Evolutionary conservation across 1,140 invertebrate genomes (phyloP), one percentile per base, ranked within the genome.

Genomic region (Choristoneura fumiferana): DNA sequence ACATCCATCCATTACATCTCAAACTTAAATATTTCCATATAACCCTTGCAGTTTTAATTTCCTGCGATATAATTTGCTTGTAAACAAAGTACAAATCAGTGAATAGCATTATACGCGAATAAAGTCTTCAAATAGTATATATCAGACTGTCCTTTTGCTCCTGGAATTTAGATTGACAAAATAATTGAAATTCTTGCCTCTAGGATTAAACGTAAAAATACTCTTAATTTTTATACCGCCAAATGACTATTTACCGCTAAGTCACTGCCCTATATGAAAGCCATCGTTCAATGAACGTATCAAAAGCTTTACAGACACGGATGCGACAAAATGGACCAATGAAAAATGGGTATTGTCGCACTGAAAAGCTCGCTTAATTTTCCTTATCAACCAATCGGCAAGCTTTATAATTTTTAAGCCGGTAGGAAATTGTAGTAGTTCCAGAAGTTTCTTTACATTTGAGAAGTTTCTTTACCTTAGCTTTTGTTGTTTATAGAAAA

Each of bases 71-170:
- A 43, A 62, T 55, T 60, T 67, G 71, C 71, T 80, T 78, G 65
- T 70, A 78, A 81, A 81, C 69, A 76, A 84, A 84, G 80, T 87
- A 82, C 81, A 87, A 84, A 78, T 71, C 74, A 58, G 64, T 29
- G 22, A 6, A 74, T 67, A 68, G 71, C 61, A 65, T 70, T 60
- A 60, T 55, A 67, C 58, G 56, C 64, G 71, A 81, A 76, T n/a
- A n/a, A n/a, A n/a, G n/a, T n/a, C n/a, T n/a, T n/a, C 72, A 78
- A 78, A 72, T 60, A 65, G 56, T 65, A 39, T 59, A 65, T 52
- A 57, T 72, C 52, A 79, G 75, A 72, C 80, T 81, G 76, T 77
- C 76, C 72, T 74, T 80, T 73, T 76, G 69, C 65, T 78, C 68
- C 66, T 74, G 73, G 69, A 76, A 76, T 79, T 63, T 61, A 69